Conservation (phyloP, 2,888 invertebrate species). For the Hypsopygia costalis region DNA sequence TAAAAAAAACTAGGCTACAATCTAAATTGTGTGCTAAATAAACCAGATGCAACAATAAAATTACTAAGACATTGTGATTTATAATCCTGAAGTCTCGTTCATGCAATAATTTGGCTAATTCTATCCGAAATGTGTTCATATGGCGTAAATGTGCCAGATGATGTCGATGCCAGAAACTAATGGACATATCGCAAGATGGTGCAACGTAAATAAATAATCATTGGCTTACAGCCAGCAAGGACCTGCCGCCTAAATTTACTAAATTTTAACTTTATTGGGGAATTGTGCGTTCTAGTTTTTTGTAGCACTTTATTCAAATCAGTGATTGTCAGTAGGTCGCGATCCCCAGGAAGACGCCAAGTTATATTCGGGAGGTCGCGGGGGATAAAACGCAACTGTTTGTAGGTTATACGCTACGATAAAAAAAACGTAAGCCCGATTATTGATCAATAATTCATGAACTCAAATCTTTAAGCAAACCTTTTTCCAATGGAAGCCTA, state of each 20-base stretch:
- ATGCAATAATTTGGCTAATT: conserved; percentile 5
- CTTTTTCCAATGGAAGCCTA: too few relatives aligned
- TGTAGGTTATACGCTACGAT: too few relatives aligned
- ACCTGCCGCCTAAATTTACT: not conserved
- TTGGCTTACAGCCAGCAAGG: not conserved
- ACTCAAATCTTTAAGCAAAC: too few relatives aligned
- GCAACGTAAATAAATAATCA: conserved; percentile 2
- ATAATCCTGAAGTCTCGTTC: conserved; percentile 12
- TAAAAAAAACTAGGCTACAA: conserved; percentile 4
- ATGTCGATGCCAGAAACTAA: conserved; percentile 11
- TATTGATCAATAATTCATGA: too few relatives aligned
- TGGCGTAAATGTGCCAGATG: not conserved
- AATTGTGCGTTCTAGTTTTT: too few relatives aligned
- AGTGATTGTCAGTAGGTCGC: too few relatives aligned
- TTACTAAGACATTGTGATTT: conserved; percentile 12
- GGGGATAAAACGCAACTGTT: too few relatives aligned
- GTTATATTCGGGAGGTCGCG: too few relatives aligned
- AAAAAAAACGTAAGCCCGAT: too few relatives aligned
- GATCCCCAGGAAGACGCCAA: too few relatives aligned
- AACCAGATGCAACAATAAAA: conserved; percentile 9
- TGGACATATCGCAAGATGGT: conserved; percentile 10
- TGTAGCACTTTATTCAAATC: not conserved
- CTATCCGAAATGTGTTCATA: not conserved
- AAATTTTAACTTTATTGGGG: too few relatives aligned
- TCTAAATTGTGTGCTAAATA: too few relatives aligned